Evolutionary conservation across 2,888 invertebrate species (phyloP).

Genomic region (Hedya salicella): DNA sequence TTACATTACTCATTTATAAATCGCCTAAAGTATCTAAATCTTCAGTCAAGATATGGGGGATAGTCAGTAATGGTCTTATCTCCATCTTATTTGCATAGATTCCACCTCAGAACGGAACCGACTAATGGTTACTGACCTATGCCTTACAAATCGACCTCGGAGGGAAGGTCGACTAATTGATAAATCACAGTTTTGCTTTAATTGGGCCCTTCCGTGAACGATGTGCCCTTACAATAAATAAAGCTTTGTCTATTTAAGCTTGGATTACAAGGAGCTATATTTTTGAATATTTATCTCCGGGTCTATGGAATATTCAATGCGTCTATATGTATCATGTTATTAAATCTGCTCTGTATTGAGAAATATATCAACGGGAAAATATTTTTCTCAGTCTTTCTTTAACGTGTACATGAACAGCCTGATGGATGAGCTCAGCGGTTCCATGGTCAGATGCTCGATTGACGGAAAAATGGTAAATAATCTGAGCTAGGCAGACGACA

Average conservation of each 20-base stretch:
- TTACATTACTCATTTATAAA: neutral
- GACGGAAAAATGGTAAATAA: no score
- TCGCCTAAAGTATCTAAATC: slow-evolving; percentile 3
- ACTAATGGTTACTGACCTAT: slow-evolving; percentile 38
- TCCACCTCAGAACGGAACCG: slow-evolving; percentile 24
- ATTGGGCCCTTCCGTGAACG: slow-evolving; percentile 26
- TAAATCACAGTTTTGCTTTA: slow-evolving; percentile 39
- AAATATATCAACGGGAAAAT: no score
- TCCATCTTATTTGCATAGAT: slow-evolving; percentile 37
- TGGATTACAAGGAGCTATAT: neutral
- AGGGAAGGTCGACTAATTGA: slow-evolving; percentile 29
- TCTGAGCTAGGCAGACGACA: no score
- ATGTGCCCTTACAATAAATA: slow-evolving; percentile 8
- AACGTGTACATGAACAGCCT: no score
- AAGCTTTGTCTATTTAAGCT: neutral
- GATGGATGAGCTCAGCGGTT: no score
- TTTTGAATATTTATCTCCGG: neutral
- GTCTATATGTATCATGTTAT: no score
- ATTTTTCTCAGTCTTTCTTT: no score
- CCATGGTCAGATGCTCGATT: no score
- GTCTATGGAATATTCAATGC: no score
- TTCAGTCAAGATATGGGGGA: slow-evolving; percentile 26
- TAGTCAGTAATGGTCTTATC: slow-evolving; percentile 31
- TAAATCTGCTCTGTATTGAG: no score
- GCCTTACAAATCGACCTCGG: slow-evolving; percentile 29